Evolutionary conservation across 2,797 vertebrate species (phyloP).

Genomic region (Triplophysa yarkandensis): DNA sequence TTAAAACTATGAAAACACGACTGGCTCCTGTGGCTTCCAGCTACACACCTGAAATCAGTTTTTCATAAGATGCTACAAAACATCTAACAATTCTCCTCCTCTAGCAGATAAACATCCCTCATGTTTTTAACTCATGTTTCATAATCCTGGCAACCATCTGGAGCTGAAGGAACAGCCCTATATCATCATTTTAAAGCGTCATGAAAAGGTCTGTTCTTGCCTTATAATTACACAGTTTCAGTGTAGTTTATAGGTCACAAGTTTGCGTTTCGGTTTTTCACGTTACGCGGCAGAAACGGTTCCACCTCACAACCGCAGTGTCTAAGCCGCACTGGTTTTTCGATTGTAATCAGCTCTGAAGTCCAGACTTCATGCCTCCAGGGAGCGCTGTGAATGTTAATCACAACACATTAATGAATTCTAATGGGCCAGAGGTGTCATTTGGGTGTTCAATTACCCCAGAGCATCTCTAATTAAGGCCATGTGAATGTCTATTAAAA

Average conservation of each 20-base stretch:
- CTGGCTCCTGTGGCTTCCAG: too few relatives aligned
- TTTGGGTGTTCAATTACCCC: conserved; percentile 51
- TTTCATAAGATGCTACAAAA: too few relatives aligned
- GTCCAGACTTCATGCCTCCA: conserved; percentile 6
- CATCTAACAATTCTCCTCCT: conserved; percentile 17
- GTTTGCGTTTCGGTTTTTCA: neutral
- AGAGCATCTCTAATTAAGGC: conserved; percentile 49
- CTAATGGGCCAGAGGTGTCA: conserved; percentile 56
- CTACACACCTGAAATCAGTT: conserved; percentile 33
- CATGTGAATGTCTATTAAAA: conserved; percentile 52
- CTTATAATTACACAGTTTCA: conserved; percentile 26
- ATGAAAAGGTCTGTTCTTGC: neutral
- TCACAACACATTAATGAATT: conserved; percentile 52
- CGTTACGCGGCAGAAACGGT: neutral
- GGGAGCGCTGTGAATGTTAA: conserved; percentile 38
- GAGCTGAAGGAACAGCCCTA: conserved; percentile 18
- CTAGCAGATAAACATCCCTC: conserved; percentile 31
- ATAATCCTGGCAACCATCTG: conserved; percentile 35
- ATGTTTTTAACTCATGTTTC: conserved; percentile 12
- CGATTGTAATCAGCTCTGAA: conserved; percentile 22
- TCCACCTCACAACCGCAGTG: neutral
- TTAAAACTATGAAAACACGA: conserved; percentile 16
- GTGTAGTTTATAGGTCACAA: neutral
- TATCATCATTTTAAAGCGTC: neutral
- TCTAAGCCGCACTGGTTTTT: neutral